phyloP scores from a whole-genome alignment of 2,888 invertebrate genomes.

The Scotopteryx bipunctaria region DNA sequence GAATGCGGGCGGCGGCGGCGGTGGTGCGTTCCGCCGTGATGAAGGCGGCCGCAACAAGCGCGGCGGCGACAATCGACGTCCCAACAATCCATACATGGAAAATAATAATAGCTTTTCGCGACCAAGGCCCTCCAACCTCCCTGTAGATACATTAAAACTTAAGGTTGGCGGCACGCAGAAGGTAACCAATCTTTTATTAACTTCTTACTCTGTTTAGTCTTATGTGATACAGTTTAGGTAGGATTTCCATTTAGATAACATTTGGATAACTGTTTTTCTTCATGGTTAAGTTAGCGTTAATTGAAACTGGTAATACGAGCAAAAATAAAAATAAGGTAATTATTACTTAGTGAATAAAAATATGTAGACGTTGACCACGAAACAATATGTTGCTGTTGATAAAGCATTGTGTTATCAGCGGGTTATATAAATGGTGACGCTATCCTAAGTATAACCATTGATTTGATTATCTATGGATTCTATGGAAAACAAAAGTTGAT shows the following conservation, averaged over 20 bases:
- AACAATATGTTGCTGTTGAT: slow-evolving; percentile 21
- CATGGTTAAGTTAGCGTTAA: no score
- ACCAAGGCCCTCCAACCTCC: slow-evolving; percentile 55
- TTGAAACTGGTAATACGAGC: no score
- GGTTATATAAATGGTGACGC: slow-evolving; percentile 16
- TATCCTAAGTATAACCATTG: background rate
- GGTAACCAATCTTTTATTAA: slow-evolving; percentile 52
- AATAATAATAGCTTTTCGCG: slow-evolving; percentile 66
- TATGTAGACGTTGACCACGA: slow-evolving; percentile 1
- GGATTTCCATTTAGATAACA: no score
- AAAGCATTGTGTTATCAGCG: slow-evolving; percentile 19
- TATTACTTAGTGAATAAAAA: background rate
- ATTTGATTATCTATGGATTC: no score
- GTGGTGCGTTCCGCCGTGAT: slow-evolving; percentile 81
- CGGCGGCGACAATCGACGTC: slow-evolving; percentile 70
- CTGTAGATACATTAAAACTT: slow-evolving; percentile 70
- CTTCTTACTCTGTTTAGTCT: no score
- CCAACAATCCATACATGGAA: slow-evolving; percentile 59
- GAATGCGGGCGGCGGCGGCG: slow-evolving; percentile 75
- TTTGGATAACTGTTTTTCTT: no score
- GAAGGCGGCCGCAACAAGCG: slow-evolving; percentile 79
- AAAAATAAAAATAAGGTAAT: no score
- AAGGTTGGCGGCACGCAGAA: slow-evolving; percentile 67
- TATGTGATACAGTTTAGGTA: no score
- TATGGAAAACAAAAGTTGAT: background rate